Evolutionary conservation across 2,888 invertebrate genomes (phyloP).

Genomic region (Hypsopygia costalis): DNA sequence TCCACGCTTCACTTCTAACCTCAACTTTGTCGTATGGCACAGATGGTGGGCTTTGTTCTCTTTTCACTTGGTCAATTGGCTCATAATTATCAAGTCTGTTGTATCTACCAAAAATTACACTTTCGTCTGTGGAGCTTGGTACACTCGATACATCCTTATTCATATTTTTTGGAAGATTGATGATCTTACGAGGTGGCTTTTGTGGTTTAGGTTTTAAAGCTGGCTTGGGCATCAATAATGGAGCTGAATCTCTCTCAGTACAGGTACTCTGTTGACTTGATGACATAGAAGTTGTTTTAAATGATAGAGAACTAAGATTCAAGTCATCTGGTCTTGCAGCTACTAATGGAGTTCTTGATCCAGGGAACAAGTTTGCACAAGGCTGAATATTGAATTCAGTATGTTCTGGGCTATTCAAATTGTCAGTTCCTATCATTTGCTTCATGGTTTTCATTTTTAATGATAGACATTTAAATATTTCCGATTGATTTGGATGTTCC

Average conservation of each 20-base stretch:
- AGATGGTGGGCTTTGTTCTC: slow-evolving; percentile 61
- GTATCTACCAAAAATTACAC: slow-evolving; percentile 72
- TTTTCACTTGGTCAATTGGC: slow-evolving; percentile 70
- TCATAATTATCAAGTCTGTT: slow-evolving; percentile 77
- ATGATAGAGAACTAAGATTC: slow-evolving; percentile 66
- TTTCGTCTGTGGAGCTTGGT: slow-evolving; percentile 63
- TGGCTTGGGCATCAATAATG: slow-evolving; percentile 76
- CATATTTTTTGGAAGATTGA: slow-evolving; percentile 59
- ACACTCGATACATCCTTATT: slow-evolving; percentile 53
- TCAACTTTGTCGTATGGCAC: slow-evolving; percentile 88
- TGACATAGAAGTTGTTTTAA: slow-evolving; percentile 63
- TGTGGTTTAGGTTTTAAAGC: slow-evolving; percentile 81
- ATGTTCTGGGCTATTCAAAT: slow-evolving; percentile 83
- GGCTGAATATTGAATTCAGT: slow-evolving; percentile 87
- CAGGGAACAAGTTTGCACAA: slow-evolving; percentile 88
- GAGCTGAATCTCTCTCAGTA: slow-evolving; percentile 63
- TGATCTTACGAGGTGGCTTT: slow-evolving; percentile 82
- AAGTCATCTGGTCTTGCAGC: slow-evolving; percentile 77
- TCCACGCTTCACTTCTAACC: slow-evolving; percentile 89
- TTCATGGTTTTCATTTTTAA: slow-evolving; percentile 94
- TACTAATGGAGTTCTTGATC: slow-evolving; percentile 90
- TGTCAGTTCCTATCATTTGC: slow-evolving; percentile 87
- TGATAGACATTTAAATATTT: slow-evolving; percentile 90
- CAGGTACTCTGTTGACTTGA: slow-evolving; percentile 55
- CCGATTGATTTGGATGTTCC: slow-evolving; percentile 90